Evolutionary conservation across 2,888 invertebrate genomes (phyloP), one percentile per base, ranked within the genome.

Genomic region (Unio pictorum): DNA sequence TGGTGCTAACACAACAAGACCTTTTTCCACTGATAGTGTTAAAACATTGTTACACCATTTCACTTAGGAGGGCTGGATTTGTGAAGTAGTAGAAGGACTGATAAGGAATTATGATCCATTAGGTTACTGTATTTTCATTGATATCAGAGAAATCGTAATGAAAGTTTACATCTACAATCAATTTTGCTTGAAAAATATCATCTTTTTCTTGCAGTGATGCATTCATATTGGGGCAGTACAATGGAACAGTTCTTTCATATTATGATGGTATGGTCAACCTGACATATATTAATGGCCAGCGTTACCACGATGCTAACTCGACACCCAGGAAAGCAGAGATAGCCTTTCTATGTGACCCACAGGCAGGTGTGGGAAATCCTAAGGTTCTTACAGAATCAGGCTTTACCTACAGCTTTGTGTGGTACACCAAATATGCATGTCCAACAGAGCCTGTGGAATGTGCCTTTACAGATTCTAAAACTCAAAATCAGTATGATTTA

Each of bases 201-300:
- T 68, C 28, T 26, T 56, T 71, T 59, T 30, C n/a, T 63, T 69
- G 55, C 72, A 83, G 83, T 30, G 71, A 76, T 23, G 67, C 75
- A 18, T 79, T 69, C 64, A 82, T 81, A 34, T 70, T 76, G 8
- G 89, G 88, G 11, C 78, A 81, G 68, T 78, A 82, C 18, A 81
- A 72, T 23, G 64, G 77, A 15, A 45, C 45, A 15, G 71, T 76
- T 17, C 68, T 89, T 23, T 70, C 72, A 7, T 90, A 89, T 69
- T 85, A 80, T 70, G 86, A 89, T 81, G 89, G 89, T 4, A 79
- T 89, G 57, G 76, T 89, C 8, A 89, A 89, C 59, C 71, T 90
- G 58, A 88, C 87, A 1, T 89, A 88, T 67, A 73, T 79, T 11
- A 89, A 88, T 1, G 87, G 86, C 34, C 72, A 76, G 5, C 71